These are phyloP conservation scores for Zosterops pallidus DNA, from an alignment of 2,113 vertebrate species.

Conservation along the genomic window DNA sequence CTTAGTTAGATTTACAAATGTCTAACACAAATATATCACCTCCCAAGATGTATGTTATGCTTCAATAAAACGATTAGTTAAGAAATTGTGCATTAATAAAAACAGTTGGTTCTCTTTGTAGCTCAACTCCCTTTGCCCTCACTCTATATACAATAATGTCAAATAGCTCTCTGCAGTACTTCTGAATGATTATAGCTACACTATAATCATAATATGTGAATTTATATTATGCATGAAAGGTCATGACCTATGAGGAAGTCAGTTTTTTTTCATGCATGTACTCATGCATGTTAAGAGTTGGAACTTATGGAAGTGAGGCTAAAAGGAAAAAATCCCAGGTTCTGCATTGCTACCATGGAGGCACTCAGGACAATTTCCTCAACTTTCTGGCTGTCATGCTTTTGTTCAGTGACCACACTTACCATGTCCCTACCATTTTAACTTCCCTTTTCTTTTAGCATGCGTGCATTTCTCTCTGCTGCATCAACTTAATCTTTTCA, in stretches of 20 bases:
- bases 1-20: conserved; percentile 41
- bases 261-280: conserved; percentile 21
- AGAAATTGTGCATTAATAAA: conserved; percentile 66
- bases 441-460: neutral
- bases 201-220: too few relatives aligned
- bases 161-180: too few relatives aligned
- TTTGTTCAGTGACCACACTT: neutral
- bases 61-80: conserved; percentile 34
- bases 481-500: neutral
- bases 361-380: neutral
- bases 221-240: neutral
- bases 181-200: too few relatives aligned
- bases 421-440: neutral
- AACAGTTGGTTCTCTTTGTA: conserved; percentile 64
- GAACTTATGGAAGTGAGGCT: neutral
- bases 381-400: too few relatives aligned
- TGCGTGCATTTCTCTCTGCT: too few relatives aligned
- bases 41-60: conserved; percentile 28
- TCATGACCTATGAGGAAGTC: neutral
- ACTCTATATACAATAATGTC: too few relatives aligned
- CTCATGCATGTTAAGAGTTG: neutral
- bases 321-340: neutral
- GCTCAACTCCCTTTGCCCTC: conserved; percentile 33
- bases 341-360: neutral
- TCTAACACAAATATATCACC: conserved; percentile 53